Evolutionary conservation across 2,797 vertebrate genomes (phyloP).

Genomic region (Neopelma chrysocephalum): DNA sequence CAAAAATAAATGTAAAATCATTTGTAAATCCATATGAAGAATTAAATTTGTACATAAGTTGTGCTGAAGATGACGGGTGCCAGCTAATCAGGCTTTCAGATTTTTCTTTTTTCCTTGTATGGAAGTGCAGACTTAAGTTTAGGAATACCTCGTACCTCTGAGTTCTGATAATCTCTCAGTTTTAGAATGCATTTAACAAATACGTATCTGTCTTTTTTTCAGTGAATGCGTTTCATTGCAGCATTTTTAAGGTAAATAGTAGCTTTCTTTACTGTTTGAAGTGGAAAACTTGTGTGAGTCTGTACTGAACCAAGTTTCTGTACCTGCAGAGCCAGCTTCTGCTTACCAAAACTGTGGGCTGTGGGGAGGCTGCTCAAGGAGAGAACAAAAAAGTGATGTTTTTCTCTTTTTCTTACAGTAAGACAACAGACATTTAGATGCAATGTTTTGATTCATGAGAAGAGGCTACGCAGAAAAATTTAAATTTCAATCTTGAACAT

Average conservation of each 20-base stretch:
- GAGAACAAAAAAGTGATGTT: not conserved
- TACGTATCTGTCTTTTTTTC: not conserved
- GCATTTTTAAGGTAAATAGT: not conserved
- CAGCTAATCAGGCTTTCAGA: not conserved
- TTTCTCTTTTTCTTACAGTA: not conserved
- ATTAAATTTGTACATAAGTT: not conserved
- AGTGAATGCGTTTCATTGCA: not conserved
- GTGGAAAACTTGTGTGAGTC: not conserved
- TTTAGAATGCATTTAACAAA: not conserved
- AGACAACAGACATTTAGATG: not conserved
- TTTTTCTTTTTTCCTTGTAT: not conserved
- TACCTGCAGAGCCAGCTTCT: not conserved
- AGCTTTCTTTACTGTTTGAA: not conserved
- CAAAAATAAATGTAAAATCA: not conserved
- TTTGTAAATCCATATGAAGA: not conserved
- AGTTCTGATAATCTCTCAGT: not conserved
- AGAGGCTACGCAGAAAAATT: not conserved
- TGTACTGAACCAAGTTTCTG: not conserved
- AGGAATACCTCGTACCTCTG: no score
- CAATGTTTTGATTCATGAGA: not conserved
- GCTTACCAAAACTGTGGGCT: not conserved
- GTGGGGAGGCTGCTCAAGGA: not conserved
- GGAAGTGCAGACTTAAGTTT: not conserved
- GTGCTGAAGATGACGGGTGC: not conserved
- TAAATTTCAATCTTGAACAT: not conserved